phyloP scores from a whole-genome alignment of 1,140 invertebrate genomes.

The Saccostrea glomerata region DNA sequence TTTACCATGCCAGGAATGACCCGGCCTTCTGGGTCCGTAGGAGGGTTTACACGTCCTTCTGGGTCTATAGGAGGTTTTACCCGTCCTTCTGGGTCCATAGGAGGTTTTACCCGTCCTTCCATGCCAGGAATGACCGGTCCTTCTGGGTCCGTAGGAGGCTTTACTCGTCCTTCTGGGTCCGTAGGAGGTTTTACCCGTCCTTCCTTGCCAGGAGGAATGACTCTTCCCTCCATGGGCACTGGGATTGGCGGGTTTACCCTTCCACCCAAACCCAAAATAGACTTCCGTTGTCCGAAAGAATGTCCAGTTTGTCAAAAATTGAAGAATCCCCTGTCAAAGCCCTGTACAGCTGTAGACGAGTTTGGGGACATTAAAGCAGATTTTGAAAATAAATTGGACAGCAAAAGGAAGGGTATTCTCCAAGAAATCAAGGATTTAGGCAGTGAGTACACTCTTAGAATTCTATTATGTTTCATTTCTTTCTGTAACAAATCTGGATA shows the following conservation, averaged over 20 bases:
- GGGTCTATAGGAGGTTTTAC: background rate
- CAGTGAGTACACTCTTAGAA: background rate
- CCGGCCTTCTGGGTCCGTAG: background rate
- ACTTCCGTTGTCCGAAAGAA: conserved; percentile 4
- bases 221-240: background rate
- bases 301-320: conserved; percentile 7
- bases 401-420: background rate
- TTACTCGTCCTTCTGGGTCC: background rate
- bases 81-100: background rate
- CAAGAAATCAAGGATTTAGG: background rate
- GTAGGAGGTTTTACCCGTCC: background rate
- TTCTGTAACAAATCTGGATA: background rate
- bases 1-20: background rate
- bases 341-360: conserved; percentile 1
- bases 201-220: background rate
- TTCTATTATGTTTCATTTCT: background rate
- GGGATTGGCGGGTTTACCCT: background rate
- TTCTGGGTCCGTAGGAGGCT: background rate
- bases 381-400: background rate
- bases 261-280: background rate
- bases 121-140: background rate
- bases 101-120: background rate
- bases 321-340: background rate
- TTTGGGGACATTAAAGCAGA: background rate
- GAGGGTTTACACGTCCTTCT: background rate